Conservation (phyloP, 2,888 invertebrate species). For the Bursaphelenchus okinawaensis region DNA sequence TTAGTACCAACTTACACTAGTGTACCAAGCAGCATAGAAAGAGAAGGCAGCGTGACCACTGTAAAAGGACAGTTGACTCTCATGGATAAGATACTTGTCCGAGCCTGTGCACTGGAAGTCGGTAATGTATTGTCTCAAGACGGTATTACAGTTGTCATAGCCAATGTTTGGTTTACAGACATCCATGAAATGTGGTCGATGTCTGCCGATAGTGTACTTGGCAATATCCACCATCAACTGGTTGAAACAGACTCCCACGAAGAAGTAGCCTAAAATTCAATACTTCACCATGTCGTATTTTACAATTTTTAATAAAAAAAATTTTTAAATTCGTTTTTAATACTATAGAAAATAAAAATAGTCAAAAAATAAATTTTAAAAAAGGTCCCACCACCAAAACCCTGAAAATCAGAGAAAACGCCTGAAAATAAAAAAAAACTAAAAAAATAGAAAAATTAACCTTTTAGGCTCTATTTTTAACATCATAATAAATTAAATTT, state of each 20-base stretch:
- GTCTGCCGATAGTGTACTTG: constrained; percentile 84
- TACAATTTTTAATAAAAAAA: neutral
- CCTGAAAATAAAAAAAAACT: too few species aligned
- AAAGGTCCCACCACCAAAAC: too few species aligned
- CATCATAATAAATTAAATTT: neutral
- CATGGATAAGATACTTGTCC: constrained; percentile 44
- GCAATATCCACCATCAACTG: constrained; percentile 71
- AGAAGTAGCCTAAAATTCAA: constrained; percentile 51
- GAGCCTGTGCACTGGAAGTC: constrained; percentile 35
- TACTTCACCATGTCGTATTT: too few species aligned
- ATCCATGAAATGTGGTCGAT: constrained; percentile 86
- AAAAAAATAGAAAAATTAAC: too few species aligned
- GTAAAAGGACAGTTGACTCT: constrained; percentile 55
- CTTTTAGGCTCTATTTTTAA: too few species aligned
- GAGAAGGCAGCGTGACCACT: constrained; percentile 57
- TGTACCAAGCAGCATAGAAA: constrained; percentile 57
- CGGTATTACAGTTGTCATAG: constrained; percentile 27
- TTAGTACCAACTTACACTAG: constrained; percentile 44
- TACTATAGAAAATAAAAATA: too few species aligned
- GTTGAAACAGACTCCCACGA: constrained; percentile 57
- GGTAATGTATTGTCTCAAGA: constrained; percentile 25
- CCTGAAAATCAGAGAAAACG: too few species aligned
- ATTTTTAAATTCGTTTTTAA: too few species aligned
- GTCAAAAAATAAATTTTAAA: too few species aligned
- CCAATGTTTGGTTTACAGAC: constrained; percentile 71